Base-by-base conservation (phyloP, 1,140 invertebrate species). In the Ectropis grisescens region DNA sequence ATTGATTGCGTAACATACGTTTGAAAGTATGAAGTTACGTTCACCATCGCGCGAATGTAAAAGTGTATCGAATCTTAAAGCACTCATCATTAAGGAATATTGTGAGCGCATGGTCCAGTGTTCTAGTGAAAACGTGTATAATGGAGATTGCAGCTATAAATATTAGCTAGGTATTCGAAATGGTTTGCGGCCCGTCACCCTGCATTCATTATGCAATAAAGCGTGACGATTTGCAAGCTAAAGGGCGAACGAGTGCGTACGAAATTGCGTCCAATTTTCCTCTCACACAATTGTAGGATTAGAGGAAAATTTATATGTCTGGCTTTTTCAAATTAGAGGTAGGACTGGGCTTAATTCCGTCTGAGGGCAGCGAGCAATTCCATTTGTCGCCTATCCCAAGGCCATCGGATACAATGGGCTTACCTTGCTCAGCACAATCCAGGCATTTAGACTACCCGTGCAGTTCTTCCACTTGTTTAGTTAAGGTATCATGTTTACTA, bases 231-330 rank as follows among this genome's bases (percentile, higher is more conserved):
- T 65, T 61, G 56, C 56, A 40, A 45, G 45, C 57, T 48, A 61
- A 65, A 62, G 59, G 61, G 51, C 51, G 47, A 57, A 54, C 51
- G 47, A 61, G 58, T 68, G 59, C 59, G 65, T 60, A 65, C 58
- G 28, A 58, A 70, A 68, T 67, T 61, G 58, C 52, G 57, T 64
- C 59, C 68, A 72, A 75, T 75, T 71, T 65, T 56, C 60, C 61
- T 39, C 48, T 54, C 58, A 58, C 64, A 70, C 70, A 69, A 67
- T 67, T 62, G 61, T 47, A 47, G 68, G 74, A 75, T 75, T 79
- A 79, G 58, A 52, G 48, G 50, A 40, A 57, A 75, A 79, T 79
- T 79, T 79, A 79, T 79, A 59, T 43, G 74, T 79, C 74, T 79
- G 70, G 74, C 70, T 74, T 71, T 78, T 79, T 71, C 68, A 60